Conservation (phyloP, 2,888 invertebrate genomes). For the Nemoura dubitans region DNA sequence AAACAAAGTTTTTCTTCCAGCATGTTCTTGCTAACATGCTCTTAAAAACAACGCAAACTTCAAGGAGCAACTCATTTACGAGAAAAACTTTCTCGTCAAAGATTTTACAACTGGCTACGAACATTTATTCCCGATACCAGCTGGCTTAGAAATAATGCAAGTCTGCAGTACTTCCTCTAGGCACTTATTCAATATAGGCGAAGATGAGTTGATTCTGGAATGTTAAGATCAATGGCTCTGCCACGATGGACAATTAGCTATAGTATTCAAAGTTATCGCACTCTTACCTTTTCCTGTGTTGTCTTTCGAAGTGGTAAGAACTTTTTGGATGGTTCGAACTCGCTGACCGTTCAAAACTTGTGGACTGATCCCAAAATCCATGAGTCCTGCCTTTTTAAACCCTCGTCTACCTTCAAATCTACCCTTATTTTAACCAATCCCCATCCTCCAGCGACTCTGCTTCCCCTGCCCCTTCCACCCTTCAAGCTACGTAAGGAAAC, state of each 20-base stretch:
- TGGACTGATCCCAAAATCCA: slow-evolving; percentile 26
- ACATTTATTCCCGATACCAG: too few species aligned
- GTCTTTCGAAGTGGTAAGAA: not conserved
- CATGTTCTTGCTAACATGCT: not conserved
- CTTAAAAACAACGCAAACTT: not conserved
- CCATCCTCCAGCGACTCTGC: not conserved
- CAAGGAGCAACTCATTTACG: not conserved
- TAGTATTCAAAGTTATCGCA: not conserved
- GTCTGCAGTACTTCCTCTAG: too few species aligned
- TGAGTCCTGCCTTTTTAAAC: slow-evolving; percentile 24
- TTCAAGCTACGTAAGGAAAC: not conserved
- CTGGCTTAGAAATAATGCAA: too few species aligned
- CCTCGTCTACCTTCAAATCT: slow-evolving; percentile 19
- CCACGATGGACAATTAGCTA: too few species aligned
- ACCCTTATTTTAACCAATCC: slow-evolving; percentile 29
- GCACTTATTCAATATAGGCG: too few species aligned
- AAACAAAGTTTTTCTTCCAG: not conserved
- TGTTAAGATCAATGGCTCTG: too few species aligned
- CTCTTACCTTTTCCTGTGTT: slow-evolving; percentile 16
- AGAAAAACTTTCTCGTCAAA: not conserved
- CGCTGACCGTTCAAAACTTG: slow-evolving; percentile 7
- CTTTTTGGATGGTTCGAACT: not conserved
- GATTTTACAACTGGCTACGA: too few species aligned
- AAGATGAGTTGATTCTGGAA: too few species aligned
- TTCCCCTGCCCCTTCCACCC: not conserved